Conservation (phyloP, 2,888 invertebrate species). For the Biston betularia region DNA sequence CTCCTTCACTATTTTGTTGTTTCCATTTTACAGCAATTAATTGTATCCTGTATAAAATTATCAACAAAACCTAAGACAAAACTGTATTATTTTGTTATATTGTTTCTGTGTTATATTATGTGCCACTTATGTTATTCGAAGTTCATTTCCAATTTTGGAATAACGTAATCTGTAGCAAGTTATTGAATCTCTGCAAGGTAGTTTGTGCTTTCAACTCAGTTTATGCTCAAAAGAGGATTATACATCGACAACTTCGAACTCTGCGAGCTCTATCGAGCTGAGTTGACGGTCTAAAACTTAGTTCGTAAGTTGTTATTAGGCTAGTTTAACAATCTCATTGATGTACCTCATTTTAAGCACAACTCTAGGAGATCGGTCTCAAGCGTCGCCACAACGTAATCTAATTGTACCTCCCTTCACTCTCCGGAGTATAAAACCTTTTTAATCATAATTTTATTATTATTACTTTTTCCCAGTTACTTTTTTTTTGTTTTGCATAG, state of each 20-base stretch:
- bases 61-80: constrained; percentile 30
- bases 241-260: constrained; percentile 58
- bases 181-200: constrained; percentile 84
- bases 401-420: constrained; percentile 84
- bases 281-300: constrained; percentile 70
- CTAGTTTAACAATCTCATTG: constrained; percentile 82
- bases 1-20: constrained; percentile 6
- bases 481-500: constrained; percentile 86
- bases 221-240: constrained; percentile 63
- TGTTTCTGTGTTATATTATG: constrained; percentile 43
- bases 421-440: constrained; percentile 84
- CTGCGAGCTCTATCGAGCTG: constrained; percentile 56
- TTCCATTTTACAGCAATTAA: constrained; percentile 17
- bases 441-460: constrained; percentile 69
- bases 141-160: constrained; percentile 14
- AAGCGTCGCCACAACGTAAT: constrained; percentile 70
- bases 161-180: constrained; percentile 48
- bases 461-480: constrained; percentile 80
- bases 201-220: constrained; percentile 73
- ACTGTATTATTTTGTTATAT: constrained; percentile 33
- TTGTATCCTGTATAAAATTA: constrained; percentile 7
- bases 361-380: constrained; percentile 70
- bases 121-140: constrained; percentile 34
- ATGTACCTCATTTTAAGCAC: constrained; percentile 76
- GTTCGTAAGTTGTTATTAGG: constrained; percentile 79